Percentiles rank a stretch among this genome's conserved stretches.
phyloP scores from a whole-genome alignment of 2,797 vertebrate species.

The Apogon talboti region DNA sequence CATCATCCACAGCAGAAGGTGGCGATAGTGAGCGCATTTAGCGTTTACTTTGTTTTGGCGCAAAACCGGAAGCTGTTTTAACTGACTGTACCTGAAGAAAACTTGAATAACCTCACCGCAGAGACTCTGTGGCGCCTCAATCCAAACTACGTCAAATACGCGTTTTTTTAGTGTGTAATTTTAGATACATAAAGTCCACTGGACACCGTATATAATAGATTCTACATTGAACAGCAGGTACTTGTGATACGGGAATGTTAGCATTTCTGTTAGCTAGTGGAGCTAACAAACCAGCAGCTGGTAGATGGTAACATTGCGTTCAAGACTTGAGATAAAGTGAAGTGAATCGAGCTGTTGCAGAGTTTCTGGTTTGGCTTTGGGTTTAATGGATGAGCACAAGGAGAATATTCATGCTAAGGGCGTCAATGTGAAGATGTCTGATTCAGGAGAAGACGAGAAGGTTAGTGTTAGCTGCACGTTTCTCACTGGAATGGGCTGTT shows the following conservation, averaged over 20 bases:
- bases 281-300: neutral
- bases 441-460: conserved; percentile 53
- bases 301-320: neutral
- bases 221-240: neutral
- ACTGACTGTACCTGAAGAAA: conserved; percentile 3
- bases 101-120: neutral
- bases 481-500: neutral
- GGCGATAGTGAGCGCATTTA: conserved; percentile 1
- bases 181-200: too few relatives aligned
- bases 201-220: too few relatives aligned
- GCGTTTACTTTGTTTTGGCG: neutral
- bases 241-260: neutral
- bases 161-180: neutral
- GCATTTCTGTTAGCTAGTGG: conserved; percentile 12
- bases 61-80: conserved; percentile 12
- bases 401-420: conserved; percentile 73
- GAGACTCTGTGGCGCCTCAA: neutral
- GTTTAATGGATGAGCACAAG: conserved; percentile 81
- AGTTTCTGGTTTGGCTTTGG: neutral
- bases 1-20: neutral
- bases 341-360: neutral
- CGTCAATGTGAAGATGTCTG: conserved; percentile 68
- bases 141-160: neutral
- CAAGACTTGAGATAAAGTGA: neutral
- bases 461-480: conserved; percentile 46